Conservation (phyloP, 2,113 vertebrate species). For the Oriolus oriolus region DNA sequence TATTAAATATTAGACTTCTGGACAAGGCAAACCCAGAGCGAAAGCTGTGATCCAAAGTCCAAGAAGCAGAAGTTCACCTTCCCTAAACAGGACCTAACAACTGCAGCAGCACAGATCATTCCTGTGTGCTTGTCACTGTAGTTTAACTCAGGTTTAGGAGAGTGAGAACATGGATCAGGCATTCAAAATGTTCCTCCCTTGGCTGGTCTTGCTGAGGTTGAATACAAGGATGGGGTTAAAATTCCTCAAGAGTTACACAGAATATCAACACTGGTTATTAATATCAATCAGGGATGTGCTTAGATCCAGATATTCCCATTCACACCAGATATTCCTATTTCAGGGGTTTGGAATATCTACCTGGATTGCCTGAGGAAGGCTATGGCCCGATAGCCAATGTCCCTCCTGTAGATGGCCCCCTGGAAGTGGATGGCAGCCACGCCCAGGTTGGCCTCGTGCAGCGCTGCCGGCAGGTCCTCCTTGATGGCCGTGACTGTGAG, state of each 20-base stretch:
- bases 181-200: not conserved
- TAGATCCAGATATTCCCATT: not conserved
- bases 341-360: slow-evolving; percentile 66
- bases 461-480: slow-evolving; percentile 74
- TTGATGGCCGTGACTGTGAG: slow-evolving; percentile 83
- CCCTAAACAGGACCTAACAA: not conserved
- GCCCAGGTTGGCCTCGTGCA: slow-evolving; percentile 81
- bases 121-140: not conserved
- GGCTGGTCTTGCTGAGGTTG: not conserved
- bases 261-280: not conserved
- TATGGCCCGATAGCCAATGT: slow-evolving; percentile 86
- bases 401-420: slow-evolving; percentile 82
- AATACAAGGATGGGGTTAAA: not conserved
- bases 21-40: not conserved
- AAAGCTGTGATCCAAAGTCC: not conserved
- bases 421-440: slow-evolving; percentile 79
- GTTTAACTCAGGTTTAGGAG: not conserved
- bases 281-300: not conserved
- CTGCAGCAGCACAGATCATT: not conserved
- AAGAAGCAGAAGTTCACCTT: not conserved
- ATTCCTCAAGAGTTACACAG: not conserved
- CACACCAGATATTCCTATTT: not conserved
- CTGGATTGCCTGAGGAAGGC: slow-evolving; percentile 81
- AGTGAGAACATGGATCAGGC: not conserved
- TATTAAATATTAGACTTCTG: not conserved